Evolutionary conservation across 2,113 vertebrate genomes (phyloP), one percentile per base, ranked within the genome.

Genomic region (Sprattus sprattus): DNA sequence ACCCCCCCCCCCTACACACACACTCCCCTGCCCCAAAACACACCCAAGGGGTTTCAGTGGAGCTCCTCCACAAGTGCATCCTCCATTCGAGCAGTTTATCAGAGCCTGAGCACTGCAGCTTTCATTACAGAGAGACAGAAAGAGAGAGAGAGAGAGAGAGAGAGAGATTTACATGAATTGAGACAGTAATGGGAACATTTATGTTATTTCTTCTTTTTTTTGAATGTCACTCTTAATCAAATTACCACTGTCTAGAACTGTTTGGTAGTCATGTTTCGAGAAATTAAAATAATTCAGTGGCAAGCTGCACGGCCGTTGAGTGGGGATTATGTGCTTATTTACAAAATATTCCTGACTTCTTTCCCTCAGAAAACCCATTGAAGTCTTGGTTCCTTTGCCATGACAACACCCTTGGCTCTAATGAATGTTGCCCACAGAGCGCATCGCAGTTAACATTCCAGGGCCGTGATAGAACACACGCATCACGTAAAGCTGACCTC

Each of bases 401-500:
- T 89, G 83, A 85, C 85, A 89, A 89, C 88, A 32, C 28, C 47
- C 2, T 2, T 78, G 71, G 32, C 60, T 86, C 25, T 39, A 82
- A 88, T 71, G 81, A 86, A 83, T 78, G 88, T 52, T 39, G 11
- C 3, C 71, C 71, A 78, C 71, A 78, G 71, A 78, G 71, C 32
- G 10, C 83, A 16, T 83, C 52, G 50, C 67, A 11, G 85, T 85
- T 88, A 81, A 49, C 86, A 85, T 86, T 71, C 86, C 46, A 84
- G 67, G 64, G 49, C 86, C 60, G 86, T 85, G 88, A 85, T n/a
- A 28, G 50, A 81, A 28, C 88, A 83, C 78, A 85, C 81, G 75
- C 86, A 83, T 85, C 89, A 86, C 44, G 81, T 83, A 87, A 87
- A 87, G 83, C 60, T 83, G 83, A 86, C 87, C 86, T 83, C 83